phyloP scores from a whole-genome alignment of 2,888 invertebrate genomes.

The Lasioglossum zephyrum region DNA sequence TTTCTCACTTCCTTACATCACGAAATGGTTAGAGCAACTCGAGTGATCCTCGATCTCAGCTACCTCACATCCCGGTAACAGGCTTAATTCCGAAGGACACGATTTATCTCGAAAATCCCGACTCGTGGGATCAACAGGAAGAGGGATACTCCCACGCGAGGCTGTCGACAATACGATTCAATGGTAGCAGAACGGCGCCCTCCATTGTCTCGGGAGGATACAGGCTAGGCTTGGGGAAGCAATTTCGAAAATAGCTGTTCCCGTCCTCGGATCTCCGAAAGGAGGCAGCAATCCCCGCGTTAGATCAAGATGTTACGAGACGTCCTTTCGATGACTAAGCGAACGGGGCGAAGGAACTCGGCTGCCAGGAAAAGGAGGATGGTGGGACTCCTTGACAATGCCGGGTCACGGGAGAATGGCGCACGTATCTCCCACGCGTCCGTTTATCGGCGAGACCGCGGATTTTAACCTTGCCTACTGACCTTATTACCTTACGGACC shows the following conservation, averaged over 20 bases:
- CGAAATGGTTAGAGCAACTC: not conserved
- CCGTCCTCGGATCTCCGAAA: conserved; percentile 15
- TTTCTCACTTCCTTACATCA: not conserved
- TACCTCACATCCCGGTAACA: not conserved
- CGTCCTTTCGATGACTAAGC: conserved; percentile 52
- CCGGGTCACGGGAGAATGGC: conserved; percentile 79
- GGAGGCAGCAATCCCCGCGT: conserved; percentile 5
- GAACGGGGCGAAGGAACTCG: conserved; percentile 59
- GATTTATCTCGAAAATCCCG: not conserved
- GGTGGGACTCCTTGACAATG: conserved; percentile 77
- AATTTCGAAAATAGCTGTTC: conserved; percentile 10
- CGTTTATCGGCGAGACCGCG: conserved; percentile 70
- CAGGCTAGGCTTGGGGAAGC: not conserved
- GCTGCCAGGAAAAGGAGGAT: conserved; percentile 49
- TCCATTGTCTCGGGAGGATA: not conserved
- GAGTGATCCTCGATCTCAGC: not conserved
- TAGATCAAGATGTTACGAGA: conserved; percentile 28
- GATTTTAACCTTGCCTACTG: conserved; percentile 77
- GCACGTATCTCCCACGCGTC: conserved; percentile 75
- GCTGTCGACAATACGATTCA: not conserved
- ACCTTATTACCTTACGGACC: conserved; percentile 72
- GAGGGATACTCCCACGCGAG: conserved; percentile 8
- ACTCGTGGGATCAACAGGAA: not conserved
- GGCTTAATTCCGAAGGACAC: not conserved
- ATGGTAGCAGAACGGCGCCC: not conserved